Evolutionary conservation across 2,888 invertebrate species (phyloP).

Genomic region (Aproaerema taeniolella): DNA sequence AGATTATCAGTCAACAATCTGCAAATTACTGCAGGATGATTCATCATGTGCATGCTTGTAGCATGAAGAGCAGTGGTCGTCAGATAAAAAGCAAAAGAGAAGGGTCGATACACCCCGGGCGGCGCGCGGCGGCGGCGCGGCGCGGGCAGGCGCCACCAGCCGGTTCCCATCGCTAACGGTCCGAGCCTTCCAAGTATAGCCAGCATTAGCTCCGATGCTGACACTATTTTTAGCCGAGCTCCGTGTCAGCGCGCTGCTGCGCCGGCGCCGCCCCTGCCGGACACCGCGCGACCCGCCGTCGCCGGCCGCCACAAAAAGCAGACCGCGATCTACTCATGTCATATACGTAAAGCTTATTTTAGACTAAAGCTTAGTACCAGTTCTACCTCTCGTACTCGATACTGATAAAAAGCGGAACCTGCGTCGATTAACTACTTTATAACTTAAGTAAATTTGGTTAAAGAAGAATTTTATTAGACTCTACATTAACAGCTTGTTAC

Average conservation of each 20-base stretch:
- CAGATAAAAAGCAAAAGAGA: conserved; percentile 30
- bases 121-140: conserved; percentile 18
- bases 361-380: conserved; percentile 5
- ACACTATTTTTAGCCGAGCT: conserved; percentile 48
- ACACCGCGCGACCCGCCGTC: conserved; percentile 6
- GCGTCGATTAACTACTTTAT: too few species aligned
- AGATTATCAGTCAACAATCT: too few species aligned
- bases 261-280: conserved; percentile 12
- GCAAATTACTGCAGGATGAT: too few species aligned
- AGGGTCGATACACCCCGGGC: conserved; percentile 41
- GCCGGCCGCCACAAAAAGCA: conserved; percentile 8
- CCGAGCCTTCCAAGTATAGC: conserved; percentile 54
- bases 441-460: too few species aligned
- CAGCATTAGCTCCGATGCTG: conserved; percentile 40
- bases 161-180: conserved; percentile 54
- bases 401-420: conserved; percentile 1
- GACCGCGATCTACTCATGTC: conserved; percentile 5
- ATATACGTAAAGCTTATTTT: conserved; percentile 1
- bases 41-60: too few species aligned
- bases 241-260: conserved; percentile 28
- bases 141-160: conserved; percentile 45
- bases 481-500: too few species aligned
- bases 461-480: too few species aligned
- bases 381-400: conserved; percentile 4
- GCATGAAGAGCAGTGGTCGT: conserved; percentile 12